phyloP scores from a whole-genome alignment of 2,113 vertebrate species.

The Artemisiospiza belli region DNA sequence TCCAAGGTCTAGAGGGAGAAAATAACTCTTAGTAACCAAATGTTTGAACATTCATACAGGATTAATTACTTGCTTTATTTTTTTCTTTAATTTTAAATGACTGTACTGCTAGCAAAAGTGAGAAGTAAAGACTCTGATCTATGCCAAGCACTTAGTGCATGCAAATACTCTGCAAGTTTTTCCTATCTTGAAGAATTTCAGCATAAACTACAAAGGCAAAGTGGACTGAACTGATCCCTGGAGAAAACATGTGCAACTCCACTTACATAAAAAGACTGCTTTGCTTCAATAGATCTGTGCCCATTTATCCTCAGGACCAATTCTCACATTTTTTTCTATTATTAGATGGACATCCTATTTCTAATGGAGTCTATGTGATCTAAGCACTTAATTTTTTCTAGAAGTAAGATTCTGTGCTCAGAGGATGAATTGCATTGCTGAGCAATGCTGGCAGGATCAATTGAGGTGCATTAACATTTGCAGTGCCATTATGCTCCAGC shows the following conservation, averaged over 20 bases:
- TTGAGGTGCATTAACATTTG: neutral
- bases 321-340: constrained; percentile 30
- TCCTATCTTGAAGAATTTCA: constrained; percentile 48
- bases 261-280: neutral
- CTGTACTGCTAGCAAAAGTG: constrained; percentile 46
- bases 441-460: neutral
- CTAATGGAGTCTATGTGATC: neutral
- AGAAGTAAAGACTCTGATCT: constrained; percentile 63
- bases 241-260: constrained; percentile 60
- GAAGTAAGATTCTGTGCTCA: neutral
- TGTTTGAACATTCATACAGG: constrained; percentile 68
- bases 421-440: neutral
- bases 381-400: constrained; percentile 1
- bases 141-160: constrained; percentile 36
- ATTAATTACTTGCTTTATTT: constrained; percentile 71
- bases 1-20: constrained; percentile 49
- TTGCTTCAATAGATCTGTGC: constrained; percentile 19
- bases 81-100: constrained; percentile 64
- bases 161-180: constrained; percentile 49
- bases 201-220: constrained; percentile 50
- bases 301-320: constrained; percentile 35
- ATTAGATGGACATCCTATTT: constrained; percentile 10
- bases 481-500: neutral
- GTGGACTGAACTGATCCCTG: constrained; percentile 9
- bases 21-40: constrained; percentile 45